Conservation (phyloP, 2,797 vertebrate genomes). For the Lagorchestes hirsutus region DNA sequence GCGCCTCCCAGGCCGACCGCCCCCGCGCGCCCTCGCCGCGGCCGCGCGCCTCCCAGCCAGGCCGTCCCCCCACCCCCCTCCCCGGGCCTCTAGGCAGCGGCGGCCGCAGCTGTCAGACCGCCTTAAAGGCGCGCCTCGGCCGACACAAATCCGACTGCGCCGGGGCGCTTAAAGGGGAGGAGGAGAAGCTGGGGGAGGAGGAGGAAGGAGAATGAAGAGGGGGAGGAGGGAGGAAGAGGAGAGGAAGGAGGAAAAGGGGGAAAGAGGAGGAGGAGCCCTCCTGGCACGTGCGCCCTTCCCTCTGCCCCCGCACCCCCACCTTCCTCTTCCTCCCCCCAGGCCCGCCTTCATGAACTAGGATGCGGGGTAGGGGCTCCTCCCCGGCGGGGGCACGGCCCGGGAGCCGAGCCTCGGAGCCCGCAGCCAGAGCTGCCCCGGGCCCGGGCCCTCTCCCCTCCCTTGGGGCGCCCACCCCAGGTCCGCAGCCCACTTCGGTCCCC, state of each 20-base stretch:
- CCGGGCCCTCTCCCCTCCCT: background rate
- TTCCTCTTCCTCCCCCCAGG: no score
- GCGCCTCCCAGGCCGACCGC: conserved; percentile 54
- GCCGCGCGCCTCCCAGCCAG: conserved; percentile 13
- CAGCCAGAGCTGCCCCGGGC: background rate
- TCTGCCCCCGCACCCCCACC: background rate
- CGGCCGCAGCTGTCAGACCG: conserved; percentile 65
- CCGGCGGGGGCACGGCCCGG: background rate
- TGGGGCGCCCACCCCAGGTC: no score
- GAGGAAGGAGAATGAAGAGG: conserved; percentile 49
- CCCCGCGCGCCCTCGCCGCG: background rate
- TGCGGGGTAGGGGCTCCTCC: background rate
- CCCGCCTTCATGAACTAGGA: background rate
- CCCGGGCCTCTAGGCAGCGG: conserved; percentile 8
- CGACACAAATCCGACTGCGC: conserved; percentile 39
- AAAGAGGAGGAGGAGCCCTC: background rate
- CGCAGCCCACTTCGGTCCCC: no score
- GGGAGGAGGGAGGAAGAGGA: background rate
- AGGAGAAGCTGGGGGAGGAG: conserved; percentile 28
- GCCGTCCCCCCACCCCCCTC: background rate
- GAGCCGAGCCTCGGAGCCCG: background rate
- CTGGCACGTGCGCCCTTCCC: fast-evolving
- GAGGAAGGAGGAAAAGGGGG: no score
- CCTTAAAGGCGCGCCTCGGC: conserved; percentile 55
- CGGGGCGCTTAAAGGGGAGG: conserved; percentile 58